Percentiles rank a stretch among this genome's conserved stretches.
Evolutionary conservation across 2,888 invertebrate species (phyloP).

Genomic region (Himalopsyche kuldschensis): DNA sequence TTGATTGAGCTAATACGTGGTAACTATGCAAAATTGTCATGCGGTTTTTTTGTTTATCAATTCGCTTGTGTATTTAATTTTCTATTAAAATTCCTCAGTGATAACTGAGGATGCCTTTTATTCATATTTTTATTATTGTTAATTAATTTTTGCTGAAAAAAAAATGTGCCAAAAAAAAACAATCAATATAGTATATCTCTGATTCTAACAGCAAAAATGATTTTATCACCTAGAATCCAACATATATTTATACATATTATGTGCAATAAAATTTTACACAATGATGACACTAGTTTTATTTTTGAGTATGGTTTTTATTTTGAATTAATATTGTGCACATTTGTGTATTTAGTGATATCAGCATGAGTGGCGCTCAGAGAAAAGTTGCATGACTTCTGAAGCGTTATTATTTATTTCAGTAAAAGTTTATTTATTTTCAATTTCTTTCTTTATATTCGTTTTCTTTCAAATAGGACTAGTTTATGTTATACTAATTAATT

Average conservation of each 20-base stretch:
- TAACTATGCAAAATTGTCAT: background rate
- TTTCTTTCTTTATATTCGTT: too few species aligned
- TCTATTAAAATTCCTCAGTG: background rate
- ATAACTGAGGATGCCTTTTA: background rate
- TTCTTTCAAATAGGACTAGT: too few species aligned
- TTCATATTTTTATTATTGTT: background rate
- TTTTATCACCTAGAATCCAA: background rate
- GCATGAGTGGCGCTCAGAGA: background rate
- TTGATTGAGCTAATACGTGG: background rate
- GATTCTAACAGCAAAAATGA: background rate
- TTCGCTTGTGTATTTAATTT: background rate
- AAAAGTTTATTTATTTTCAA: too few species aligned
- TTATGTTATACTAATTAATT: too few species aligned
- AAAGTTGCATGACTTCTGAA: background rate
- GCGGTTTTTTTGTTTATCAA: background rate
- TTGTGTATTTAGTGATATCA: background rate
- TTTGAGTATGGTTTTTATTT: background rate
- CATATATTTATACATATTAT: background rate
- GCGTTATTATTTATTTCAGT: too few species aligned
- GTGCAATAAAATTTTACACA: constrained; percentile 18
- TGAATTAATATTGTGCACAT: background rate
- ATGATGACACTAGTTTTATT: constrained; percentile 32
- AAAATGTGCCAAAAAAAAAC: background rate
- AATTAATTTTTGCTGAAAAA: background rate
- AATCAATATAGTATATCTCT: background rate